Conservation (phyloP, 2,797 vertebrate species). For the Helarctos malayanus region DNA sequence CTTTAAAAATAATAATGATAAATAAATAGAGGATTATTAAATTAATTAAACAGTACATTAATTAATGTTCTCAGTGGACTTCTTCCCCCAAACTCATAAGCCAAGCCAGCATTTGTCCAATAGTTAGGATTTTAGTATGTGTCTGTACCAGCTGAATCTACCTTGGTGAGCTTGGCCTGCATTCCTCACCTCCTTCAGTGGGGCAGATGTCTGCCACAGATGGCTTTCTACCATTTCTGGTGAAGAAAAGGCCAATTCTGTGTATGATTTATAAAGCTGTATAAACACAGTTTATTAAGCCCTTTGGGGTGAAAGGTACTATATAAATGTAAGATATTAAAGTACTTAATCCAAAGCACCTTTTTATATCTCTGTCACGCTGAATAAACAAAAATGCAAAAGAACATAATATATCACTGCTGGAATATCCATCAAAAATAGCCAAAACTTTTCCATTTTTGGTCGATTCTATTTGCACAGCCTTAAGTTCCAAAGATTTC, state of each 20-base stretch:
- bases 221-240: not conserved
- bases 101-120: not conserved
- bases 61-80: not conserved
- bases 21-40: not conserved
- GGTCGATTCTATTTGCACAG: conserved; percentile 55
- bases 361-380: conserved; percentile 58
- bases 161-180: not conserved
- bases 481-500: not conserved
- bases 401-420: conserved; percentile 63
- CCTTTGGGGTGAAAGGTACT: conserved; percentile 65
- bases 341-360: conserved; percentile 75
- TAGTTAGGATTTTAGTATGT: not conserved
- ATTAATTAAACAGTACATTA: not conserved
- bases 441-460: conserved; percentile 58
- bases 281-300: conserved; percentile 76
- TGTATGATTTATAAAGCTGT: conserved; percentile 78
- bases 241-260: conserved; percentile 51
- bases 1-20: no score
- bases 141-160: not conserved
- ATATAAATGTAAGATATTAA: conserved; percentile 72
- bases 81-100: not conserved
- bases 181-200: not conserved
- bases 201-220: not conserved
- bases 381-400: conserved; percentile 79
- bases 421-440: conserved; percentile 70